Conservation (phyloP, 2,888 invertebrate species). For the Ceriagrion tenellum region DNA sequence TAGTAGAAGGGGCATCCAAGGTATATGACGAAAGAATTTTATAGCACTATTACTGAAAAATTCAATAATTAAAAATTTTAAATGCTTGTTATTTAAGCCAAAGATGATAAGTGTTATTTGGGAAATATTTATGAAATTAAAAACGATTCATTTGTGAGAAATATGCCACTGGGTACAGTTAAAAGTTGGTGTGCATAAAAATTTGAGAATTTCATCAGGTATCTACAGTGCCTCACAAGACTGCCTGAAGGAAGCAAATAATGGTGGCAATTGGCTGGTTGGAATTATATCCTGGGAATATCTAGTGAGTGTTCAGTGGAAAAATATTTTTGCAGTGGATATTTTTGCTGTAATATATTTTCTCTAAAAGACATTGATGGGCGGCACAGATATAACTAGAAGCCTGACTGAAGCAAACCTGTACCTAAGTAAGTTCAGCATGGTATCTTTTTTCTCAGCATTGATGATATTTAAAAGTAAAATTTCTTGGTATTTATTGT, state of each 20-base stretch:
- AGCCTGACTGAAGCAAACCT: neutral
- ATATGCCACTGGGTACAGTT: neutral
- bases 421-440: neutral
- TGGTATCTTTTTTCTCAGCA: slow-evolving; percentile 2
- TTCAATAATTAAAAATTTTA: neutral
- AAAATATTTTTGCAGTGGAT: slow-evolving; percentile 48
- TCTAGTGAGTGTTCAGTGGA: neutral
- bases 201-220: slow-evolving; percentile 26
- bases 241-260: neutral
- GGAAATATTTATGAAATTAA: slow-evolving; percentile 38
- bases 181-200: neutral
- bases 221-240: slow-evolving; percentile 18
- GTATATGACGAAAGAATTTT: slow-evolving; percentile 57
- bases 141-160: slow-evolving; percentile 6
- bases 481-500: neutral
- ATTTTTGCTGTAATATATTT: slow-evolving; percentile 57
- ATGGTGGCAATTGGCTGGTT: neutral
- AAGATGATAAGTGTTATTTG: slow-evolving; percentile 41
- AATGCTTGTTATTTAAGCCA: slow-evolving; percentile 49
- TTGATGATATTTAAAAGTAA: neutral
- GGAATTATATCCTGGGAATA: neutral
- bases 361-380: slow-evolving; percentile 28
- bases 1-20: slow-evolving; percentile 11
- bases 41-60: slow-evolving; percentile 25
- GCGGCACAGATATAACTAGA: neutral